Evolutionary conservation across 1,140 invertebrate genomes (phyloP).

Genomic region (Heliconius congener): DNA sequence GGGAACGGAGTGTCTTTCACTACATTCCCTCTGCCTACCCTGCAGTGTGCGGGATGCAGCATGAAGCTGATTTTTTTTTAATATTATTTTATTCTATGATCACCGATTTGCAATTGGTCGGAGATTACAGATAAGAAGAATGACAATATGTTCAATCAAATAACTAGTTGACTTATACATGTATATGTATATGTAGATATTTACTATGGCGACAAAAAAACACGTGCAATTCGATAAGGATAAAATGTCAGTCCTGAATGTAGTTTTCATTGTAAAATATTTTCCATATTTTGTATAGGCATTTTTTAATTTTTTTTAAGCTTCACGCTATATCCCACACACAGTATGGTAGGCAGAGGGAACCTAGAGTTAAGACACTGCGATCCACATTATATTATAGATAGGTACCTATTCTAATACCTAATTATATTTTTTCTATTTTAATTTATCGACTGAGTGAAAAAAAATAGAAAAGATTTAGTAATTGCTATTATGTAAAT

Average conservation of each 20-base stretch:
- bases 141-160: not conserved
- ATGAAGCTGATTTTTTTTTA: not conserved
- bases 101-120: not conserved
- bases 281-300: too few species aligned
- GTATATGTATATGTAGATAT: not conserved
- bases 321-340: too few species aligned
- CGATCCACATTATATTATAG: too few species aligned
- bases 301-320: too few species aligned
- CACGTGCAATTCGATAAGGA: not conserved
- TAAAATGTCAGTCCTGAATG: not conserved
- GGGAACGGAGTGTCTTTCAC: too few species aligned
- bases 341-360: too few species aligned
- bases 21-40: too few species aligned
- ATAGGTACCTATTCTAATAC: not conserved
- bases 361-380: too few species aligned
- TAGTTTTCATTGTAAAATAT: not conserved
- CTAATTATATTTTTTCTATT: not conserved
- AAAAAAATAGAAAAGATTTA: not conserved
- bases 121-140: conserved; percentile 4
- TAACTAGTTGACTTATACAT: too few species aligned
- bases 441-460: not conserved
- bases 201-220: not conserved
- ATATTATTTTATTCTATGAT: not conserved
- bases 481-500: not conserved
- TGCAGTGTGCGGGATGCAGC: too few species aligned